Percentiles rank a stretch among this genome's conserved stretches.
These are phyloP conservation scores for Porites lutea DNA, from an alignment of 64 coral and sea anemone genomes.

Conservation along the genomic window DNA sequence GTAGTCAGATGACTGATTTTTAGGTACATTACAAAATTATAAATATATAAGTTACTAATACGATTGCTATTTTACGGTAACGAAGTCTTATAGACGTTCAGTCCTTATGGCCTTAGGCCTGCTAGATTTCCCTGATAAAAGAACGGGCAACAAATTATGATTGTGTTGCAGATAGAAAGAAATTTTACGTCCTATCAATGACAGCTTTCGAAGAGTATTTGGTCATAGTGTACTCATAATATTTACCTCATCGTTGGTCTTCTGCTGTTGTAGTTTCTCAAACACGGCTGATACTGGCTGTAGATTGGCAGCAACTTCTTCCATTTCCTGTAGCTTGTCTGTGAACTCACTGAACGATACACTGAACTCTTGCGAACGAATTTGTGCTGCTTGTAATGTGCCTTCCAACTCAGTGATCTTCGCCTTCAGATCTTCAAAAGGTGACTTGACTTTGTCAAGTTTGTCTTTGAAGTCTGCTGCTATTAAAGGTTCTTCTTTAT, in stretches of 20 bases:
- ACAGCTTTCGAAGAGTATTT: too few relatives aligned
- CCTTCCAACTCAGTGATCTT: conserved; percentile 85
- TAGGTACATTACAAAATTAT: too few relatives aligned
- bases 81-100: too few relatives aligned
- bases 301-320: conserved; percentile 67
- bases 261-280: conserved; percentile 88
- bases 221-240: background rate
- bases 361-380: conserved; percentile 93
- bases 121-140: too few relatives aligned
- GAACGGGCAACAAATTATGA: too few relatives aligned
- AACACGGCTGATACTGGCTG: conserved; percentile 88
- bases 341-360: conserved; percentile 85
- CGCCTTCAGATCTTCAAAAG: conserved; percentile 78
- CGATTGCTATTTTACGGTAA: too few relatives aligned
- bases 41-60: too few relatives aligned
- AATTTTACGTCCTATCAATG: too few relatives aligned
- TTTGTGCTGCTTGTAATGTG: conserved; percentile 88
- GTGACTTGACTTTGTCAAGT: conserved; percentile 86
- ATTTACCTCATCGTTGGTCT: conserved; percentile 81
- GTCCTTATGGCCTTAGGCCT: too few relatives aligned
- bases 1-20: too few relatives aligned
- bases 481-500: conserved; percentile 87
- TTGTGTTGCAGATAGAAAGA: too few relatives aligned
- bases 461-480: conserved; percentile 86
- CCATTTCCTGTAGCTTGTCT: conserved; percentile 89